Conservation (phyloP, 30 jellyfish, hydroid and myxozoan genomes). For the Hydra vulgaris region DNA sequence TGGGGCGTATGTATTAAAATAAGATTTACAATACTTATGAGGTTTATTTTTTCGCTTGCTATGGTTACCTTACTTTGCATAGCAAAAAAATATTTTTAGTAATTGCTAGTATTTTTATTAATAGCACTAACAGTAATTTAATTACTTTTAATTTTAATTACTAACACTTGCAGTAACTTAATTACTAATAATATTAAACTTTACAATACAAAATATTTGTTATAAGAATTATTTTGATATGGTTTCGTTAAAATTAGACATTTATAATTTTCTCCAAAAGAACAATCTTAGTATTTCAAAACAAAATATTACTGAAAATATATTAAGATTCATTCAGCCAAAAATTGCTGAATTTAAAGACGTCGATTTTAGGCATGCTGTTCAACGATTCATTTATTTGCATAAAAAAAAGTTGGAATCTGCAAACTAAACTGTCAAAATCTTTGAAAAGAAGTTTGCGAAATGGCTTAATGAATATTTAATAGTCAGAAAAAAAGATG, state of each 20-base stretch:
- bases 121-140: no score
- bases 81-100: no score
- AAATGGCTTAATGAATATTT: background rate
- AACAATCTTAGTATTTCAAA: background rate
- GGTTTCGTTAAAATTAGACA: background rate
- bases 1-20: no score
- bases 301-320: background rate
- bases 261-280: background rate
- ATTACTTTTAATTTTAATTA: no score
- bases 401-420: background rate
- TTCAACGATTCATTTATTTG: background rate
- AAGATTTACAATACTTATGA: no score
- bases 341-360: background rate
- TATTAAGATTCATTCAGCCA: background rate
- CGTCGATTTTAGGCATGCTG: background rate
- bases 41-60: no score
- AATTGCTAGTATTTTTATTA: no score
- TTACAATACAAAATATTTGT: no score
- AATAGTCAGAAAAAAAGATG: background rate
- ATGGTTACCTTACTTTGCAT: no score
- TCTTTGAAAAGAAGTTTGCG: background rate
- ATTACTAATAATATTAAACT: no score
- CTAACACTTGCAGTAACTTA: no score
- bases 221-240: no score
- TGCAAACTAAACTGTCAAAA: background rate